These are phyloP conservation scores for Clepsis dumicolana DNA, from an alignment of 2,888 invertebrate genomes.

Conservation along the genomic window DNA sequence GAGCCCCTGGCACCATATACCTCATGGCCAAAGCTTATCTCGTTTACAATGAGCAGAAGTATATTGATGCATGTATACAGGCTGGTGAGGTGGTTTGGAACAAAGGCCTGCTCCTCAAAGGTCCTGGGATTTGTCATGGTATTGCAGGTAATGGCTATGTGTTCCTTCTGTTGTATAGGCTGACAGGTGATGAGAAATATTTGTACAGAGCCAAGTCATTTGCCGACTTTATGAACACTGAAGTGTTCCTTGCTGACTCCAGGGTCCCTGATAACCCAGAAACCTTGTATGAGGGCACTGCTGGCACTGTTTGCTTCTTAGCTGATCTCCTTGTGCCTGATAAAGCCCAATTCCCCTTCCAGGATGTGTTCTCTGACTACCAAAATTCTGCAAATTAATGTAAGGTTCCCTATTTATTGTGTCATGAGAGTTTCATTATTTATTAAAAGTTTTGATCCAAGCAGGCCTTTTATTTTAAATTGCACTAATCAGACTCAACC, in stretches of 20 bases:
- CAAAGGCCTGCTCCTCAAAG: constrained; percentile 93
- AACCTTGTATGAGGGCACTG: constrained; percentile 94
- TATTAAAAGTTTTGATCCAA: constrained; percentile 35
- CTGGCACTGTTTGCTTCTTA: constrained; percentile 94
- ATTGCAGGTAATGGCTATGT: constrained; percentile 94
- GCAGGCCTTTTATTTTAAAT: constrained; percentile 40
- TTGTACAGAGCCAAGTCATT: constrained; percentile 91
- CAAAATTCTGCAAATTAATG: neutral
- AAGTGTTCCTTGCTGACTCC: constrained; percentile 88
- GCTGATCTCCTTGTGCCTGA: constrained; percentile 91
- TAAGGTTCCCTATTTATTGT: constrained; percentile 16
- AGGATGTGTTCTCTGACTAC: constrained; percentile 87
- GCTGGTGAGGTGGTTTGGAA: constrained; percentile 93
- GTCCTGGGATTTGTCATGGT: constrained; percentile 96
- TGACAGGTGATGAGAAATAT: constrained; percentile 90
- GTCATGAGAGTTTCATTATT: constrained; percentile 18
- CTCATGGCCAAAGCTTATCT: constrained; percentile 93
- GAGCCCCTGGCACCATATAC: constrained; percentile 93
- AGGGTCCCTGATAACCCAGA: constrained; percentile 93
- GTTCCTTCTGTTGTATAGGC: constrained; percentile 90
- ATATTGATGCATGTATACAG: constrained; percentile 88
- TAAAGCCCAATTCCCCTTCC: constrained; percentile 93
- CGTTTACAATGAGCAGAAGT: constrained; percentile 90
- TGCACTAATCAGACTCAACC: constrained; percentile 36
- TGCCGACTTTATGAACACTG: constrained; percentile 90